Base-by-base conservation (phyloP, 2,113 vertebrate genomes). In the Pleuronectes platessa region DNA sequence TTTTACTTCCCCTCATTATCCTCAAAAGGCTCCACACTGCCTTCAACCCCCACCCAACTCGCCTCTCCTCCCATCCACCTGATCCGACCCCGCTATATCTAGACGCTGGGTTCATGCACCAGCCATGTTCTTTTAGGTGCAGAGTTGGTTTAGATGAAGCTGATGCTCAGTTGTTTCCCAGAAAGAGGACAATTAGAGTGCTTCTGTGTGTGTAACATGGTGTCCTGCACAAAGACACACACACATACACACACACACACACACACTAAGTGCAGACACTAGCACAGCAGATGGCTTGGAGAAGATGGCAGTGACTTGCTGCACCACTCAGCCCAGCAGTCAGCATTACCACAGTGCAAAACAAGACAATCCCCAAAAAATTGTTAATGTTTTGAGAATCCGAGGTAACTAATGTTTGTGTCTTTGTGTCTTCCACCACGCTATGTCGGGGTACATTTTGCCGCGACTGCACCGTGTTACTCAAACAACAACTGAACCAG, bases 281-380 rank as follows among this genome's bases (percentile, higher is more conserved):
- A 5, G 12, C 56, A 51, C 4, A 20, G 70, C 90, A 92, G 90
- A 93, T 88, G 91, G 91, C 82, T 86, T 56, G 51, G 82, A 71
- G 74, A 74, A 64, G 79, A 85, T 76, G 87, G 83, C 86, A 89
- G 20, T 27, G 26, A 76, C 64, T 75, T 75, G 54, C 69, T 42
- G 82, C 83, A 73, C 51, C 4, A 17, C 72, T 83, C 62, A 73
- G 64, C 61, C 54, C 66, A 53, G 71, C 62, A 76, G 61, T 79
- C 68, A 63, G 49, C 61, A 18, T 47, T 21, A 62, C 26, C 62
- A 54, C 75, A 26, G 49, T 11, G 68, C 61, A 68, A 79, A 75
- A 58, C 18, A 20, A 61, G 68, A 71, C 35, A 65, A 72, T 18
- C 12, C 21, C 21, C 18, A 37, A 75, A 56, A 64, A 23, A 51